These are phyloP conservation scores for Corydoras maculifer DNA, from an alignment of 2,113 vertebrate species.

Conservation along the genomic window DNA sequence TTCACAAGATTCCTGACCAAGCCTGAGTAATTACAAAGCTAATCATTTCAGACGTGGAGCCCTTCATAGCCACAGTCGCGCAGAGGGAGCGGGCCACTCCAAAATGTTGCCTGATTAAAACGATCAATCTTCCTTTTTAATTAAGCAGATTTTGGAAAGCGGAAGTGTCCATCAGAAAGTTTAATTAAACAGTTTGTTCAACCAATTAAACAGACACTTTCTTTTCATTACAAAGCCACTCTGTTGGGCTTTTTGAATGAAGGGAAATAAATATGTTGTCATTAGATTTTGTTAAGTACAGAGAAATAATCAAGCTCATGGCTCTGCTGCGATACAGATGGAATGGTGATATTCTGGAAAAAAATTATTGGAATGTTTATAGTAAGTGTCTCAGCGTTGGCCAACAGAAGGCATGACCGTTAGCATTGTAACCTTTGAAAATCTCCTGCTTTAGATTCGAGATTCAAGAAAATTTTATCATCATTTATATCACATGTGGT, in stretches of 20 bases:
- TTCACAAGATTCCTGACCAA: slow-evolving; percentile 16
- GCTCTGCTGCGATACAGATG: neutral
- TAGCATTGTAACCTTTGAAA: too few species aligned
- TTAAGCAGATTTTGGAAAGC: slow-evolving; percentile 21
- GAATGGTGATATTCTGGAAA: neutral
- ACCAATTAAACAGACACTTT: slow-evolving; percentile 31
- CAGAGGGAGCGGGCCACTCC: slow-evolving; percentile 15
- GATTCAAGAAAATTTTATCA: too few species aligned
- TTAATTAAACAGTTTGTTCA: slow-evolving; percentile 43
- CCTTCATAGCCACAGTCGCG: slow-evolving; percentile 29
- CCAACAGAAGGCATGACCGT: too few species aligned
- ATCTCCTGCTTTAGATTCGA: too few species aligned
- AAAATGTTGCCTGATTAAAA: slow-evolving; percentile 41
- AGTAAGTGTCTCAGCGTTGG: too few species aligned
- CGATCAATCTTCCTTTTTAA: slow-evolving; percentile 21
- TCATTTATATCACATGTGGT: too few species aligned
- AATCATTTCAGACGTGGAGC: slow-evolving; percentile 43
- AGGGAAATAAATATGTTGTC: slow-evolving; percentile 7
- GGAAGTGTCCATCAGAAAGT: slow-evolving; percentile 23
- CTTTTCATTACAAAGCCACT: slow-evolving; percentile 28
- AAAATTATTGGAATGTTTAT: neutral
- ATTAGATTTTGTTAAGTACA: slow-evolving; percentile 18
- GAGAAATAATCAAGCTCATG: neutral
- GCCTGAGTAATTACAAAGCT: slow-evolving; percentile 47
- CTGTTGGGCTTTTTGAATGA: neutral